A percentile compares a stretch with the other conserved stretches of the same genome.
Evolutionary conservation across 1,140 invertebrate species (phyloP).

Genomic region (Drepana arcuata): DNA sequence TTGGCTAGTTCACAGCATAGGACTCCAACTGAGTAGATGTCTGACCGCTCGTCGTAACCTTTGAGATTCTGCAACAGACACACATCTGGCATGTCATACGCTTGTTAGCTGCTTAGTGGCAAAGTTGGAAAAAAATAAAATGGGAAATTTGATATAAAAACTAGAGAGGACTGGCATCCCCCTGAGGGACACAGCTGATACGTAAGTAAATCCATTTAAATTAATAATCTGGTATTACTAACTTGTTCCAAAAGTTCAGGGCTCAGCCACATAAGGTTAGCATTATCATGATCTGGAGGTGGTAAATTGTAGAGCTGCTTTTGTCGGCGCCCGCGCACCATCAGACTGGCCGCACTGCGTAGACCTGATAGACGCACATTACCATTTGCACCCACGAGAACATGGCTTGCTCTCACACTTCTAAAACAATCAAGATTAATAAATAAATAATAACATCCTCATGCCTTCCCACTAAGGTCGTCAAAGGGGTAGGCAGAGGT

Average conservation of each 20-base stretch:
- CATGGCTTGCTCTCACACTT: conserved; percentile 87
- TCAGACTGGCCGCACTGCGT: conserved; percentile 81
- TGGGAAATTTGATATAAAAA: no score
- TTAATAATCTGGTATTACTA: no score
- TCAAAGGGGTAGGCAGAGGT: no score
- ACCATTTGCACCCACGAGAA: conserved; percentile 82
- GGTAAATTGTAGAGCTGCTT: conserved; percentile 83
- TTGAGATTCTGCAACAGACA: conserved; percentile 80
- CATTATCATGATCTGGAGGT: conserved; percentile 72
- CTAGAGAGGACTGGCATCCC: no score
- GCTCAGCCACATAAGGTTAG: conserved; percentile 89
- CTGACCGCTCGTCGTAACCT: conserved; percentile 91
- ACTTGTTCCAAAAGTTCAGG: conserved; percentile 93
- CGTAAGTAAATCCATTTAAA: no score
- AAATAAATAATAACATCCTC: no score
- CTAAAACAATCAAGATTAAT: no score
- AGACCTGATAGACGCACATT: conserved; percentile 83
- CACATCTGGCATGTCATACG: no score
- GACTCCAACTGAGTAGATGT: conserved; percentile 93
- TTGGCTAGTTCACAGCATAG: conserved; percentile 92
- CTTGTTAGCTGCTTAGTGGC: no score
- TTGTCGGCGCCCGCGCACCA: conserved; percentile 80
- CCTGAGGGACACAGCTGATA: no score
- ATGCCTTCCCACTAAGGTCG: no score
- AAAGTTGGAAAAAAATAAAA: no score